A percentile compares a stretch with the other conserved stretches of the same genome.
These are phyloP conservation scores for Enteromius trimaculatus DNA, from an alignment of 2,797 vertebrate genomes.

Conservation along the genomic window DNA sequence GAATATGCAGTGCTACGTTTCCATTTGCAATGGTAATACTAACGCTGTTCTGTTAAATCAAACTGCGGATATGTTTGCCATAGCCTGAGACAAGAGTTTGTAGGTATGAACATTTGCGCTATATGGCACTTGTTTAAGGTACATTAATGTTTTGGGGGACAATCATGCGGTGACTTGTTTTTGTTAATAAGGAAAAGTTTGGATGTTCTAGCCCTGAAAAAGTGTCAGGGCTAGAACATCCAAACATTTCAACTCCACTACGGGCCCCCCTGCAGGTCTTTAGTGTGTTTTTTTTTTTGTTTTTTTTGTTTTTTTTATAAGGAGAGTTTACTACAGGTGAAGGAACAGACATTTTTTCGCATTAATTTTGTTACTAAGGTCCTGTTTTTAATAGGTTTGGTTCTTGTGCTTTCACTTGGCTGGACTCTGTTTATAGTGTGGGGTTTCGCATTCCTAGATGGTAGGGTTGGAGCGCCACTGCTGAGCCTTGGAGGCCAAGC, in stretches of 20 bases:
- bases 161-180: conserved; percentile 64
- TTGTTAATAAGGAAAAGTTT: conserved; percentile 65
- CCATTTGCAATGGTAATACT: conserved; percentile 69
- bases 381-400: conserved; percentile 58
- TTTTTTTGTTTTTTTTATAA: conserved; percentile 59
- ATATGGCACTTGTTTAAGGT: conserved; percentile 75
- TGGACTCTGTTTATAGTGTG: conserved; percentile 69
- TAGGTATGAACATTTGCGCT: conserved; percentile 57
- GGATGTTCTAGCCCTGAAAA: too few relatives aligned
- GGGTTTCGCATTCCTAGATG: conserved; percentile 73
- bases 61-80: conserved; percentile 64
- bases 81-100: conserved; percentile 50
- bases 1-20: conserved; percentile 61
- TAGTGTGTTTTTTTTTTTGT: conserved; percentile 58
- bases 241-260: conserved; percentile 66
- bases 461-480: conserved; percentile 61
- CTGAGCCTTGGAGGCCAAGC: conserved; percentile 41
- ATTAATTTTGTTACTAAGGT: conserved; percentile 53
- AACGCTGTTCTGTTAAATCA: conserved; percentile 62
- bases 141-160: conserved; percentile 69
- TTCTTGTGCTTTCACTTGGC: conserved; percentile 64
- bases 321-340: conserved; percentile 65
- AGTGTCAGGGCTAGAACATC: conserved; percentile 69
- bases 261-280: conserved; percentile 49
- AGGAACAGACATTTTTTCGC: conserved; percentile 57